Base-by-base conservation (phyloP, 2,888 invertebrate genomes). In the Unio delphinus region DNA sequence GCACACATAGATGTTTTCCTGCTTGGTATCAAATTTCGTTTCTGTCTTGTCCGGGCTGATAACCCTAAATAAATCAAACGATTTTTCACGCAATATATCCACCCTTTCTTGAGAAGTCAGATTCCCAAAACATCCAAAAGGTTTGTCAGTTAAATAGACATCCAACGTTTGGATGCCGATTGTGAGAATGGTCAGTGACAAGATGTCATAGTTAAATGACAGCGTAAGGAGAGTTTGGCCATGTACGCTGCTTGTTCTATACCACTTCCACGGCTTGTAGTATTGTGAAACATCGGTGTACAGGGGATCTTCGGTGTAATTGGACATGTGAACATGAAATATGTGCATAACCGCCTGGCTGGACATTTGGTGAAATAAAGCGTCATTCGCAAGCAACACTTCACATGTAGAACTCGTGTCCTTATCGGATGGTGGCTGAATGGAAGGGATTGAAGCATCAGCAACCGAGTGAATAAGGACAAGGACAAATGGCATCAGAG, bases 201-300 rank as follows among this genome's bases (percentile, higher is more conserved):
- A 73, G 4, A 87, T 82, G 56, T 87, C 87, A 70, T 87, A 88
- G 74, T 88, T 85, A 72, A 89, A 88, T 1, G 87, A 83, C 64
- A 89, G 73, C 68, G 87, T 84, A 30, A 89, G 79, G 60, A 89
- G 71, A 1, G 86, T 87, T 54, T 83, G 79, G 1, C 88, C 89
- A 67, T 89, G 88, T n/a, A 78, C 78, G 15, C 81, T 84, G 30
- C 81, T 75, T 0, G 86, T 87, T n/a, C 86, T 79, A 61, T 83
- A 82, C 88, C 88, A 89, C 34, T 80, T 70, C 79, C 82, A 80
- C 0, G 86, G 83, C 75, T 85, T 80, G 70, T 85, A 88, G 54
- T 80, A 76, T 7, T 68, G 63, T 5, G 77, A 73, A 17, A 76
- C 67, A 57, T 80, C 76, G 8, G 69, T 72, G 28, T 62, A 63